phyloP scores from a whole-genome alignment of 1,140 invertebrate species.

The Eubasilissa regina region DNA sequence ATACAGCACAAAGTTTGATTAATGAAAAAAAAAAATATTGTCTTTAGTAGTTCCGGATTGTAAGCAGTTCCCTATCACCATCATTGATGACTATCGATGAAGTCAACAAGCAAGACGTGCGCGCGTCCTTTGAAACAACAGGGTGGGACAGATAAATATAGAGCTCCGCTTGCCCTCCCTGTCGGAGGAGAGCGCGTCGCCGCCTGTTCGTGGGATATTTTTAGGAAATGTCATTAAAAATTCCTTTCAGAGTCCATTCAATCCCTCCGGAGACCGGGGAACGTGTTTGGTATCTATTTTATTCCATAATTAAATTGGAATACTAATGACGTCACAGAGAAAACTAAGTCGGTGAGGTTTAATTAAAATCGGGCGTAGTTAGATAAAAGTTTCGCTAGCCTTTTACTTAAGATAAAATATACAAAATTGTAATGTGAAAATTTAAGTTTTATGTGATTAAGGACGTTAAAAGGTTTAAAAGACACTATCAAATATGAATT shows the following conservation, averaged over 20 bases:
- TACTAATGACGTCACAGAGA: slow-evolving; percentile 25
- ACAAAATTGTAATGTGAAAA: background rate
- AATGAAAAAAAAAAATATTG: no score
- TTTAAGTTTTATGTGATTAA: no score
- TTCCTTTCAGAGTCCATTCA: background rate
- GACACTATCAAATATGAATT: no score
- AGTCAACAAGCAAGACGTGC: no score
- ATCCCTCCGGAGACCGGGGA: background rate
- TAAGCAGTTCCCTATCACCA: no score
- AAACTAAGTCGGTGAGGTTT: slow-evolving; percentile 23
- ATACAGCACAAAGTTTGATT: no score
- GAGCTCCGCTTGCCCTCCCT: no score
- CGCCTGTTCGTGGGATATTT: slow-evolving; percentile 5
- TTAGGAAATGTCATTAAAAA: slow-evolving; percentile 34
- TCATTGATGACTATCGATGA: no score
- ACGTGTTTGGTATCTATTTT: slow-evolving; percentile 15
- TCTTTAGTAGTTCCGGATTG: no score
- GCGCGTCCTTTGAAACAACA: no score
- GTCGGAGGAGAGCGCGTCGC: background rate
- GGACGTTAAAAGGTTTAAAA: no score
- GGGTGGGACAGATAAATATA: no score
- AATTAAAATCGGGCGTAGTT: slow-evolving; percentile 23
- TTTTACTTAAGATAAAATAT: slow-evolving; percentile 17
- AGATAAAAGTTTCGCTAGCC: background rate
- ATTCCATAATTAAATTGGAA: slow-evolving; percentile 39